Base-by-base conservation (phyloP, 1,140 invertebrate genomes). In the Drosophila sechellia region DNA sequence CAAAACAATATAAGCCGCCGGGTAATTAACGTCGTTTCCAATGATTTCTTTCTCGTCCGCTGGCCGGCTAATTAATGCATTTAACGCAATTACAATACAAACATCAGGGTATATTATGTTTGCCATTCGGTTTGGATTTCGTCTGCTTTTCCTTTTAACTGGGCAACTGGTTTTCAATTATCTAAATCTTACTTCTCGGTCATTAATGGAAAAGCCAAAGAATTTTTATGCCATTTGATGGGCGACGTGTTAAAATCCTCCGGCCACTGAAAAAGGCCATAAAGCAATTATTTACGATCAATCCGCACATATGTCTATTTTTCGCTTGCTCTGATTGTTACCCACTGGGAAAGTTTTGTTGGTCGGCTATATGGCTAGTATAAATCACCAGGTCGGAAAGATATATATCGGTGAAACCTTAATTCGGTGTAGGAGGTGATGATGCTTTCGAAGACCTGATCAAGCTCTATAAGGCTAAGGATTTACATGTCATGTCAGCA, bases 281-380 rank as follows among this genome's bases (percentile, higher is more conserved):
- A 81, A 85, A 78, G 72, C 53, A 35, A 76, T 58, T 42, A 54
- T 81, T 66, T 78, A 60, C 50, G 57, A 81, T 60, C 50, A 31
- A 22, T 20, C 39, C 35, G 48, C 60, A 13, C 61, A 76, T 63
- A 40, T 48, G 34, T 40, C 45, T 15, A 64, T 57, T 27, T 27
- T 75, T 66, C 56, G 74, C 50, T 74, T 87, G 81, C 83, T 87
- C 74, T 72, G 73, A 75, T 87, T 85, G 60, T 78, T 50, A 42
- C 39, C 34, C 48, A 53, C 55, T 78, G 78, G 68, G 81, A 85
- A 85, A 85, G 81, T 81, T 84, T 68, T 55, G 34, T 66, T 31
- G 37, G n/a, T 42, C 20, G 37, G 6, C 45, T 77, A 72, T 66
- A 64, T 68, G 46, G 31, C 20, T 55, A 22, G 27, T 43, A 86